Conservation (phyloP, 2,113 vertebrate species). For the Psephotus haematonotus region DNA sequence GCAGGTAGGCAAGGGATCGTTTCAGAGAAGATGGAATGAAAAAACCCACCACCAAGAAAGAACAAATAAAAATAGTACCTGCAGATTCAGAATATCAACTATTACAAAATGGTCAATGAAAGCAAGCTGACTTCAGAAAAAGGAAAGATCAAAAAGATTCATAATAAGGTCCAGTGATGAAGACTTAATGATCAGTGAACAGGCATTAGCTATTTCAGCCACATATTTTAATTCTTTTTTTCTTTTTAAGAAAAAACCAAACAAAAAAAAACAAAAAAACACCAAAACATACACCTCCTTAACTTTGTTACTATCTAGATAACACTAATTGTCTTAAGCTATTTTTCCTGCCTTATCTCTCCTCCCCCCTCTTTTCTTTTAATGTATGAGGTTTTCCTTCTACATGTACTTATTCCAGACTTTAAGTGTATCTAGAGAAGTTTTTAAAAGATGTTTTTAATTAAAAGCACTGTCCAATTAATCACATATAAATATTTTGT, state of each 20-base stretch:
- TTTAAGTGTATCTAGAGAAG: not conserved
- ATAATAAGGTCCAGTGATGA: not conserved
- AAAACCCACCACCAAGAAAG: constrained; percentile 12
- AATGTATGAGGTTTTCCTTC: not conserved
- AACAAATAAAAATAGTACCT: not conserved
- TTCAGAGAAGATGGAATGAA: constrained; percentile 22
- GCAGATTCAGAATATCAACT: not conserved
- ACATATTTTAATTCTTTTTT: not conserved
- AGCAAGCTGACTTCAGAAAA: not conserved
- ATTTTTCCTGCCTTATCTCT: not conserved
- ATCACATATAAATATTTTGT: not conserved
- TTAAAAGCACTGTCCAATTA: not conserved
- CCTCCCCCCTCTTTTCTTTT: not conserved
- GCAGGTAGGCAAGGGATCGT: not conserved
- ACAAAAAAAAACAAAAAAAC: not conserved
- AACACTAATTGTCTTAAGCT: not conserved
- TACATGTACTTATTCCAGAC: not conserved
- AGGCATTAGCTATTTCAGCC: not conserved
- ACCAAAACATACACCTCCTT: not conserved
- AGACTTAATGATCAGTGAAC: not conserved
- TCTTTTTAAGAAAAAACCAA: not conserved
- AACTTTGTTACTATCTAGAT: not conserved
- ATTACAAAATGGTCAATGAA: constrained; percentile 14
- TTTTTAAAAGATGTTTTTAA: not conserved
- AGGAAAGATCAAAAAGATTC: not conserved